Evolutionary conservation across 2,888 invertebrate genomes (phyloP).

Genomic region (Brassicogethes aeneus): DNA sequence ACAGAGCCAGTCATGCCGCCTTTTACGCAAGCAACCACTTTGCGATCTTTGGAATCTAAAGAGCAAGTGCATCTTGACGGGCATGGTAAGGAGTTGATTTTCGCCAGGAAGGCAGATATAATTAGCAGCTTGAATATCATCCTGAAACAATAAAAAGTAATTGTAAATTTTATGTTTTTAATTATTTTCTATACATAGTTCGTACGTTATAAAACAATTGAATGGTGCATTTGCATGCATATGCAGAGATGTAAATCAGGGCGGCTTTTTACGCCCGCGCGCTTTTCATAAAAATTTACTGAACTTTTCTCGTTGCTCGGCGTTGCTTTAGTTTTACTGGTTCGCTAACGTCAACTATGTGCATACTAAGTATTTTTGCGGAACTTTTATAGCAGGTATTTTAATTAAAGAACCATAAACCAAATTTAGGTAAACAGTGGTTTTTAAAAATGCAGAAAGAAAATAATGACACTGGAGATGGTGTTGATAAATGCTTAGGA

Average conservation of each 20-base stretch:
- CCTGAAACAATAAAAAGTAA: slow-evolving; percentile 22
- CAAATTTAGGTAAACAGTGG: too few relatives aligned
- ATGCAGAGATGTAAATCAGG: neutral
- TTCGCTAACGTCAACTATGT: neutral
- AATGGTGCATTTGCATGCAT: too few relatives aligned
- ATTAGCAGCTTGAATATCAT: slow-evolving; percentile 19
- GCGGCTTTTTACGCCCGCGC: neutral
- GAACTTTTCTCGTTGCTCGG: neutral
- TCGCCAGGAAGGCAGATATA: slow-evolving; percentile 13
- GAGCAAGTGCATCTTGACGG: slow-evolving; percentile 56
- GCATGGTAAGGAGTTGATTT: slow-evolving; percentile 36
- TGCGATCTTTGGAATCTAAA: slow-evolving; percentile 48
- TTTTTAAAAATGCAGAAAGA: too few relatives aligned
- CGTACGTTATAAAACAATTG: too few relatives aligned
- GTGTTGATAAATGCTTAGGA: too few relatives aligned
- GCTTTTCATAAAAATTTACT: slow-evolving; percentile 1
- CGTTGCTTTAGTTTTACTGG: neutral
- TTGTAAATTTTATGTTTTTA: neutral
- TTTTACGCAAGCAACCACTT: slow-evolving; percentile 48
- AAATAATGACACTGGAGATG: too few relatives aligned
- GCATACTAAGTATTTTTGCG: neutral
- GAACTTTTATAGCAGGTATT: too few relatives aligned
- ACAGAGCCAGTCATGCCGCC: slow-evolving; percentile 56
- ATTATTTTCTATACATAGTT: too few relatives aligned
- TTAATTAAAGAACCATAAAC: too few relatives aligned